phyloP scores from a whole-genome alignment of 2,113 vertebrate species.

The Sterrhoptilus dennistouni region DNA sequence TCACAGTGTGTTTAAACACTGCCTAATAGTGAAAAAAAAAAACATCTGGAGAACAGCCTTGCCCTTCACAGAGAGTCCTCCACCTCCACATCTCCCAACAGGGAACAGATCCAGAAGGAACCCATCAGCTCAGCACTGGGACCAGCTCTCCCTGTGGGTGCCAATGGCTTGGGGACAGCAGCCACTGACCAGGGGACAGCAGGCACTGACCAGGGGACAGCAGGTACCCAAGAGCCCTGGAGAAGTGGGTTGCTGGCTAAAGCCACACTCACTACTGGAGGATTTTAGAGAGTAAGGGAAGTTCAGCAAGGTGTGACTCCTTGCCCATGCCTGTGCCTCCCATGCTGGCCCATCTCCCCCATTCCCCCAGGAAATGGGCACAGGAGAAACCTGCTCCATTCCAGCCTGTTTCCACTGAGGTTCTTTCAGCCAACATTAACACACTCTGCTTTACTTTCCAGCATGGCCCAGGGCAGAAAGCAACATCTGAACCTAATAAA shows the following conservation, averaged over 20 bases:
- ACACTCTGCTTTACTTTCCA: slow-evolving; percentile 32
- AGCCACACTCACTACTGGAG: not conserved
- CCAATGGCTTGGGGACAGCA: not conserved
- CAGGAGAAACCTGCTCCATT: not conserved
- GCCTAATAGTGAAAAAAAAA: not conserved
- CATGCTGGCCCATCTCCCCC: not conserved
- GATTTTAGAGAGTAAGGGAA: not conserved
- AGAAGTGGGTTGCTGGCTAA: not conserved
- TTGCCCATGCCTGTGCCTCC: not conserved
- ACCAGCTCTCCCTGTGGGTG: rapidly evolving
- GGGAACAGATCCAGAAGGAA: not conserved
- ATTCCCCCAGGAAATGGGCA: not conserved
- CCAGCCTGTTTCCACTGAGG: not conserved
- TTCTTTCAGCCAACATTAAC: slow-evolving; percentile 45
- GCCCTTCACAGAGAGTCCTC: not conserved
- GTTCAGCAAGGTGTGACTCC: not conserved
- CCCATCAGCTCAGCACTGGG: not conserved
- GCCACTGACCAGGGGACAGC: not conserved
- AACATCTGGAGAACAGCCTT: slow-evolving; percentile 53
- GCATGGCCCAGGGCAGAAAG: not conserved
- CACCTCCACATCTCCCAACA: not conserved
- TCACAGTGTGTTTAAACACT: not conserved
- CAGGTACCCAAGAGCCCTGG: not conserved
- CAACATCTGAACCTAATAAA: slow-evolving; percentile 56
- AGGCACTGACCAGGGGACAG: not conserved